Base-by-base conservation (phyloP, 2,888 invertebrate species). In the Biston betularia region DNA sequence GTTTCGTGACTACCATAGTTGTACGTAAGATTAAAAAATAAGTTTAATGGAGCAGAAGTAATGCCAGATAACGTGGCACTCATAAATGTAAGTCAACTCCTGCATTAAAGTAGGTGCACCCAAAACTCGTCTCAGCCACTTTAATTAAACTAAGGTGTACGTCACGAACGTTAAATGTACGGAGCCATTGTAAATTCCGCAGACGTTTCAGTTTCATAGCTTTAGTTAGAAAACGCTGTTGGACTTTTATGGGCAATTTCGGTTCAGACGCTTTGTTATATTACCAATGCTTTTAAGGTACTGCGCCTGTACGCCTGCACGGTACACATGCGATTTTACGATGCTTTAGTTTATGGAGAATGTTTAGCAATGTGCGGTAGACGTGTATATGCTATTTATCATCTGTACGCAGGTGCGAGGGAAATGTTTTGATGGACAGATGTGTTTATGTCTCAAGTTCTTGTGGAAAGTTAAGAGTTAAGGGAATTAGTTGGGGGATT, bases 251-350 rank as follows among this genome's bases (percentile, higher is more conserved):
- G 94, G 92, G 92, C 88, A 89, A 92, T 94, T 94, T 94, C 92
- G 94, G 94, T 94, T 91, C 94, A 87, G 93, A 86, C 94, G 93
- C 92, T 94, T 94, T 94, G 94, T 93, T 94, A 94, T 93, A 94
- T 89, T 93, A 91, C 93, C 94, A 93, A 93, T 93, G 93, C 94
- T 94, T 94, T 94, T 94, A 94, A 93, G 93, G 92, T 88, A 88
- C 90, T 91, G 89, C 90, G 89, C 92, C 91, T 88, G 88, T 38
- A 53, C 90, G 89, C 92, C 90, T 88, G 88, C 81, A 86, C 83
- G 89, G 91, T 90, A 92, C 91, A 92, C 93, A 92, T 92, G 92
- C 87, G 82, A 83, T 82, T 92, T 93, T 92, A 92, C 82, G 90
- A 85, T 80, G 82, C 80, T 86, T 88, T 89, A 88, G 88, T 88